Evolutionary conservation across 2,888 invertebrate genomes (phyloP), one percentile per base, ranked within the genome.

Genomic region (Agonum fuliginosum): DNA sequence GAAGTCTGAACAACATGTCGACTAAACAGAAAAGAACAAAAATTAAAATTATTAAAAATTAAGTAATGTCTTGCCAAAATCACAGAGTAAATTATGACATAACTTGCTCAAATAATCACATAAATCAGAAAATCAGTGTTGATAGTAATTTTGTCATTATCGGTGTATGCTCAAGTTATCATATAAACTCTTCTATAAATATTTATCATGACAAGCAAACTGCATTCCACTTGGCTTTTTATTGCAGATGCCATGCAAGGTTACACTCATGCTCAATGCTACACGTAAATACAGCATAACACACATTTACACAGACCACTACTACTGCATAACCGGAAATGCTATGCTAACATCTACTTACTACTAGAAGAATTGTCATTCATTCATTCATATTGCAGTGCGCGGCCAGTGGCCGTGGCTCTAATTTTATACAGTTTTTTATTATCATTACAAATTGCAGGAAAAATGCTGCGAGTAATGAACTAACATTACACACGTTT

Each of bases 271-370:
- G 30, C 27, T 62, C 58, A 62, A 62, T 62, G 54, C 20, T 54
- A 54, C 54, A 54, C 54, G 58, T 62, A 62, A 62, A 62, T 30
- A 34, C 58, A 34, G 30, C 58, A 12, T 37, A n/a, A n/a, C n/a
- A n/a, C n/a, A n/a, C n/a, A n/a, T n/a, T n/a, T n/a, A n/a, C n/a
- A n/a, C n/a, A n/a, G n/a, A n/a, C n/a, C n/a, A n/a, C n/a, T 62
- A 62, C 58, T 62, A 62, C 30, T 8, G 30, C 58, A 62, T 62
- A 62, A 62, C 58, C 58, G 58, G 58, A 62, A 62, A 62, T 62
- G 58, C 58, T 62, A 30, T 62, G 14, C 30, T 30, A 62, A 62
- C 58, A 62, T 62, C 19, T 46, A 46, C 17, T 14, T 46, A 46
- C 46, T 12, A 46, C 6, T n/a, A 54, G 8, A 54, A 62, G 58